phyloP scores from a whole-genome alignment of 1,140 invertebrate genomes.

The Drosophila setifemur region DNA sequence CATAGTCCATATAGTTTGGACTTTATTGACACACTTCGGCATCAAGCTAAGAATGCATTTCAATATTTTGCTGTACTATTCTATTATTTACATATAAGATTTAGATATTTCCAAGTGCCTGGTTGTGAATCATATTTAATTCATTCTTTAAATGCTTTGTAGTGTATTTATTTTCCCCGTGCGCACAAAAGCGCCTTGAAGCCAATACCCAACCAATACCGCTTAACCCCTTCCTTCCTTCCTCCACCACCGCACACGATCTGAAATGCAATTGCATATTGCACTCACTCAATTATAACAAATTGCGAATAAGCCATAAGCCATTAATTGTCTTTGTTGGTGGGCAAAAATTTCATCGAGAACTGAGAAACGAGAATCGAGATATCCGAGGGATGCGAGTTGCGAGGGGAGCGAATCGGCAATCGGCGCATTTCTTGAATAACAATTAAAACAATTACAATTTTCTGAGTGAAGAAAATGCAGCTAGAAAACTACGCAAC shows the following conservation, averaged over 20 bases:
- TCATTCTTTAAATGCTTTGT: no score
- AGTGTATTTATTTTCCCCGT: no score
- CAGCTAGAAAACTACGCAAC: constrained; percentile 31
- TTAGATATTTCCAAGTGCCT: no score
- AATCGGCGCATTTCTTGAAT: constrained; percentile 62
- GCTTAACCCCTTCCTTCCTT: constrained; percentile 6
- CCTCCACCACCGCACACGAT: neutral
- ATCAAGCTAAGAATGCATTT: no score
- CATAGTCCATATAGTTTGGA: no score
- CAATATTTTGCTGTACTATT: no score
- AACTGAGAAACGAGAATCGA: neutral
- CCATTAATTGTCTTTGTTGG: constrained; percentile 62
- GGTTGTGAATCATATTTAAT: no score
- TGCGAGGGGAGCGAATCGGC: neutral
- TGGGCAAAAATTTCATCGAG: constrained; percentile 51
- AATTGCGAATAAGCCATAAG: constrained; percentile 55
- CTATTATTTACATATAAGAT: no score
- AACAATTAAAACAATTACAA: constrained; percentile 58
- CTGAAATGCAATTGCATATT: constrained; percentile 37
- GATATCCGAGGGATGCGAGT: neutral
- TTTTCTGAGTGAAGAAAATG: constrained; percentile 12
- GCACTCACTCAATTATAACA: constrained; percentile 59
- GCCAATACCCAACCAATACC: neutral
- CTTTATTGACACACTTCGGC: no score
- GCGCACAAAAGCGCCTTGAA: constrained; percentile 3